A percentile compares a stretch with the other conserved stretches of the same genome.
Evolutionary conservation across 1,140 invertebrate genomes (phyloP).

Genomic region (Campoletis sonorensis): DNA sequence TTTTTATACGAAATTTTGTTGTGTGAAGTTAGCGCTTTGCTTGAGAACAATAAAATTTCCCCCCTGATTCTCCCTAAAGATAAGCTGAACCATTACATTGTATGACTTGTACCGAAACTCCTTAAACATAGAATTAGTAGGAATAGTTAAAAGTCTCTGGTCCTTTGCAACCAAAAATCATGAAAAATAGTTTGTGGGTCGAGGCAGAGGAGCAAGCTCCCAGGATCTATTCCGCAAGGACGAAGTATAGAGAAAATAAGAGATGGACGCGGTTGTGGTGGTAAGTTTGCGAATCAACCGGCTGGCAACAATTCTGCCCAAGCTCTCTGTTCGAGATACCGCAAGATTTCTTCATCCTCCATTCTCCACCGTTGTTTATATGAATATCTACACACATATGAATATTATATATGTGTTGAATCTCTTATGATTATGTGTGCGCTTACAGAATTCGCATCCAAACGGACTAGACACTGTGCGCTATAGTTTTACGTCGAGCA

Average conservation of each 20-base stretch:
- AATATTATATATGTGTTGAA: neutral
- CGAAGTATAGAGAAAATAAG: neutral
- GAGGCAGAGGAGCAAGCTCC: neutral
- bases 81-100: no score
- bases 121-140: no score
- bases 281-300: conserved; percentile 22
- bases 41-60: no score
- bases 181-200: neutral
- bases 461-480: neutral
- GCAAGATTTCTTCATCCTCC: conserved; percentile 15
- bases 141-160: no score
- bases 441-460: neutral
- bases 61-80: no score
- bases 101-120: no score
- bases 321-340: conserved; percentile 21
- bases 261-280: neutral
- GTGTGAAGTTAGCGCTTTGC: no score
- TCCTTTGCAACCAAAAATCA: neutral
- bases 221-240: conserved; percentile 27
- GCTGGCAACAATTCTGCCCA: conserved; percentile 14
- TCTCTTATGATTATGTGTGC: conserved; percentile 11
- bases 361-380: neutral
- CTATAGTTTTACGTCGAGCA: conserved; percentile 39
- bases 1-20: no score
- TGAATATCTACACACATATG: neutral